These are phyloP conservation scores for Acipenser oxyrinchus DNA, from an alignment of 2,797 vertebrate genomes.

Conservation along the genomic window DNA sequence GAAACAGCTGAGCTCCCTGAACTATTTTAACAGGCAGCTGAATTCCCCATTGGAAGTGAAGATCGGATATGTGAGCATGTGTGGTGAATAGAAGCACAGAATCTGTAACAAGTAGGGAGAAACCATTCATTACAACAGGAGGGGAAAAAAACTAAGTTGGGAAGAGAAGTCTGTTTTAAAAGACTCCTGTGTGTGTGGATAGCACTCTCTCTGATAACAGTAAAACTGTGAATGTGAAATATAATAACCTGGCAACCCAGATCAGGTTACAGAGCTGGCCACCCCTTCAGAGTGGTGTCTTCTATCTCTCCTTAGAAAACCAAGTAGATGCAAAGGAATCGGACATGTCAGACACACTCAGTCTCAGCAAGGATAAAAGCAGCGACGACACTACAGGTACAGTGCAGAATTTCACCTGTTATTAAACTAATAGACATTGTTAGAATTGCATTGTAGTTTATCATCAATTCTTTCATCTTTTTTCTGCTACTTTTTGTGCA, in stretches of 20 bases:
- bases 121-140: constrained; percentile 11
- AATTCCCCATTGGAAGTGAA: constrained; percentile 51
- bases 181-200: neutral
- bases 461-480: neutral
- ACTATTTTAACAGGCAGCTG: constrained; percentile 64
- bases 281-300: constrained; percentile 31
- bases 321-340: constrained; percentile 85
- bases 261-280: neutral
- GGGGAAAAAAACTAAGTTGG: neutral
- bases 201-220: neutral
- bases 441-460: neutral
- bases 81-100: constrained; percentile 32
- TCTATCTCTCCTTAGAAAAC: constrained; percentile 72
- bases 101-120: constrained; percentile 5
- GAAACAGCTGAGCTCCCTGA: constrained; percentile 41
- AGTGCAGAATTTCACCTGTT: neutral
- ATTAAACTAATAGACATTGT: neutral
- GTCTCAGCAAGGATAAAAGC: constrained; percentile 95
- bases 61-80: constrained; percentile 54
- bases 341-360: constrained; percentile 94
- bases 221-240: neutral
- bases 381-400: constrained; percentile 95
- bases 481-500: neutral
- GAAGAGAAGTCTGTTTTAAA: neutral
- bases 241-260: neutral